These are phyloP conservation scores for Monopterus albus DNA, from an alignment of 2,113 vertebrate genomes.

Conservation along the genomic window DNA sequence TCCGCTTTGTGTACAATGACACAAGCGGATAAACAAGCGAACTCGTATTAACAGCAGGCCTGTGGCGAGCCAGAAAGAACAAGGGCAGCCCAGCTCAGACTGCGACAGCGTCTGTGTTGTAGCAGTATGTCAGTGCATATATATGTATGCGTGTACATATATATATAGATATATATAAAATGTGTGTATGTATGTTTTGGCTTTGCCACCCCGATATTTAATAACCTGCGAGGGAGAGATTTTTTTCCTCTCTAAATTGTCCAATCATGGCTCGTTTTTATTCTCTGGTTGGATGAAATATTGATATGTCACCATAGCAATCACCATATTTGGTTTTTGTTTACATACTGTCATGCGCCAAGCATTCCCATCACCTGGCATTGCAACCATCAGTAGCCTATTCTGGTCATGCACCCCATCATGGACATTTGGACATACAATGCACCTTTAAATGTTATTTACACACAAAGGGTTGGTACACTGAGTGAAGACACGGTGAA, in stretches of 20 bases:
- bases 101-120: slow-evolving; percentile 57
- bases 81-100: slow-evolving; percentile 22
- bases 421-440: slow-evolving; percentile 66
- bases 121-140: slow-evolving; percentile 39
- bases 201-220: slow-evolving; percentile 41
- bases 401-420: slow-evolving; percentile 72
- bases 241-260: slow-evolving; percentile 24
- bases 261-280: slow-evolving; percentile 56
- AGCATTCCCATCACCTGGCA: slow-evolving; percentile 77
- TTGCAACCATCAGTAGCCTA: slow-evolving; percentile 72
- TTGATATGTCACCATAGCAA: slow-evolving; percentile 73
- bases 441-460: slow-evolving; percentile 38
- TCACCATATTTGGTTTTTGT: slow-evolving; percentile 81
- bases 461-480: neutral
- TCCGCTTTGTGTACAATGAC: slow-evolving; percentile 62
- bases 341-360: slow-evolving; percentile 82
- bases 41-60: slow-evolving; percentile 47
- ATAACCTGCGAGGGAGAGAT: slow-evolving; percentile 5
- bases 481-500: too few species aligned
- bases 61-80: slow-evolving; percentile 20
- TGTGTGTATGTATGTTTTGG: too few species aligned
- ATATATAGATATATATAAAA: too few species aligned
- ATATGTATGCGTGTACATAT: too few species aligned
- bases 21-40: slow-evolving; percentile 69
- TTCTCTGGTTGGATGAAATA: slow-evolving; percentile 64